Base-by-base conservation (phyloP, 2,113 vertebrate genomes). In the Hippocampus mohnikei region DNA sequence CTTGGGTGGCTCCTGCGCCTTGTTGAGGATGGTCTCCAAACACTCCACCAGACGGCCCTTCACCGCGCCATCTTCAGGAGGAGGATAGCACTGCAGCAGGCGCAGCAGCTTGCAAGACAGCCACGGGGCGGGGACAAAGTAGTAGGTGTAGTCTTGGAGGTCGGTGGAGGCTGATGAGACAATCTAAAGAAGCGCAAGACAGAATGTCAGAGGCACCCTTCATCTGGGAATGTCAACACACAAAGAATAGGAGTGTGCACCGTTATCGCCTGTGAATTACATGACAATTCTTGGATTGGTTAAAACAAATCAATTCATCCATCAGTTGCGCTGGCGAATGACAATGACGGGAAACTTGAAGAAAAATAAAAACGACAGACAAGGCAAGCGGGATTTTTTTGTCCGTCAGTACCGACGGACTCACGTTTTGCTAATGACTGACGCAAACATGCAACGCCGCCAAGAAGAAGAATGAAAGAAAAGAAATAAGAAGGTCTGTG, bases 1-100 rank as follows among this genome's bases (percentile, higher is more conserved):
- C 81, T 97, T 97, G n/a, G 95, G 95, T 0, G 95, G 95, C 71
- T 97, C 95, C 90, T 97, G 95, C 16, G 95, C 95, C 84, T 97
- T 97, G 86, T 97, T 97, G 52, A 97, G 93, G 75, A 97, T 95
- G 0, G 95, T 96, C 85, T 97, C 95, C 74, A 97, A 87, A 80
- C 95, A 96, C 85, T 97, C 95, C 0, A 95, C 95, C 78, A 97
- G 91, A 3, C 95, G 92, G 21, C 95, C 95, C 74, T 95, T 95
- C 74, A 96, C 95, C 0, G 95, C 95, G 0, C 95, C 94, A 9
- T 96, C 95, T 84, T 96, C 94, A 77, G 92, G 89, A 0, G 95
- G 95, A 0, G 95, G 95, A 73, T 96, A 97, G 83, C 95, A 96
- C 85, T 96, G 95, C 72, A 96, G 88, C 77, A 97, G 84, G 25